Conservation (phyloP, 2,797 vertebrate species). For the Carduelis carduelis region DNA sequence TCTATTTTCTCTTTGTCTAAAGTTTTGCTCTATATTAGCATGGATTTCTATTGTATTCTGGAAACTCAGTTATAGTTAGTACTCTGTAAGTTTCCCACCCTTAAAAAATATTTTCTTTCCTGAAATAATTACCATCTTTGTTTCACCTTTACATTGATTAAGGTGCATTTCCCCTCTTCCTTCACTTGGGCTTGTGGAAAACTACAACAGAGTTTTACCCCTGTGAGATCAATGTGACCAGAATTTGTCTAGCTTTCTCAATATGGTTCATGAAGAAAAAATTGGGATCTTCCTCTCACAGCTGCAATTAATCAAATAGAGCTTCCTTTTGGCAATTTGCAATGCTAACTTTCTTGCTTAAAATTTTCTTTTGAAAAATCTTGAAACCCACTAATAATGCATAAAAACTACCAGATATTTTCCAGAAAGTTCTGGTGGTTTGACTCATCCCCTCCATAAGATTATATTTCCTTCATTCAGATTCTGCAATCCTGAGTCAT, state of each 20-base stretch:
- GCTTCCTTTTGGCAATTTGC: neutral
- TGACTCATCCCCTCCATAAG: neutral
- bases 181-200: neutral
- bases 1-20: neutral
- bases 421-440: neutral
- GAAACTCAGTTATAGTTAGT: neutral
- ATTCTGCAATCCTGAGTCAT: neutral
- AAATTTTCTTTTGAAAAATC: neutral
- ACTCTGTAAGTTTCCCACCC: neutral
- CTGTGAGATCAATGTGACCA: neutral
- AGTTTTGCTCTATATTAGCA: neutral
- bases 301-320: neutral
- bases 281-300: neutral
- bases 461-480: neutral
- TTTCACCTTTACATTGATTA: neutral
- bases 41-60: neutral
- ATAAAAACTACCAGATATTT: neutral
- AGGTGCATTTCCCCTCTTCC: neutral
- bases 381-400: neutral
- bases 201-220: neutral
- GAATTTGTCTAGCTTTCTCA: neutral
- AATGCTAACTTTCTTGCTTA: neutral
- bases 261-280: neutral
- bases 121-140: neutral
- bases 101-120: neutral